These are phyloP conservation scores for Sinocyclocheilus maitianheensis DNA, from an alignment of 2,113 vertebrate species.

Conservation along the genomic window DNA sequence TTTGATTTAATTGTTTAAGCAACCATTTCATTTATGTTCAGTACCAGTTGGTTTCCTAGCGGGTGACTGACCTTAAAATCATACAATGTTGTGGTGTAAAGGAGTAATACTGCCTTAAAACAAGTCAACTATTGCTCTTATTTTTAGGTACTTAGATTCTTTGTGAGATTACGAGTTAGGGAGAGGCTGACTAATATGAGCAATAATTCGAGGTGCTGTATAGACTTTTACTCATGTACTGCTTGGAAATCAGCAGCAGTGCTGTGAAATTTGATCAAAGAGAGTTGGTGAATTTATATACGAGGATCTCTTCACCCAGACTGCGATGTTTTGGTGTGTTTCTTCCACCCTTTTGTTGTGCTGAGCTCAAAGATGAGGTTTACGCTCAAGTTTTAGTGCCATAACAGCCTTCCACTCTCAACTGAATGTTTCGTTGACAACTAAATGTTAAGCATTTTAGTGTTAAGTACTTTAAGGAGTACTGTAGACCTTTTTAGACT, in stretches of 20 bases:
- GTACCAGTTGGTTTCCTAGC: background rate
- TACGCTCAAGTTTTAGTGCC: constrained; percentile 66
- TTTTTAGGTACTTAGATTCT: background rate
- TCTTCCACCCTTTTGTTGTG: constrained; percentile 17
- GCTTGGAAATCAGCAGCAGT: constrained; percentile 46
- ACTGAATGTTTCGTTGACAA: constrained; percentile 27
- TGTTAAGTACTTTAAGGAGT: constrained; percentile 1
- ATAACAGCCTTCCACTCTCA: constrained; percentile 55
- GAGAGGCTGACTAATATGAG: constrained; percentile 71
- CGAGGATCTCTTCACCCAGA: background rate
- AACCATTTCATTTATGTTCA: background rate
- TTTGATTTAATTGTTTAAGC: constrained; percentile 1
- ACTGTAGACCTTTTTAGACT: background rate
- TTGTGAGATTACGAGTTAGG: constrained; percentile 56
- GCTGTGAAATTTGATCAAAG: constrained; percentile 9
- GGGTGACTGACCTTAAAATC: background rate
- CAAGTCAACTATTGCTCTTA: constrained; percentile 57
- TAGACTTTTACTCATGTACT: constrained; percentile 61
- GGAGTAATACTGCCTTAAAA: constrained; percentile 74
- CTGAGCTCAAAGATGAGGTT: constrained; percentile 50
- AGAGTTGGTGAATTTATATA: background rate
- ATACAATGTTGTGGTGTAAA: constrained; percentile 39
- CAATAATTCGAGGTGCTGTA: constrained; percentile 80
- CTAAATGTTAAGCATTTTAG: background rate
- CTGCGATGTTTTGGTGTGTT: background rate